Base-by-base conservation (phyloP, 1,140 invertebrate species). In the Alviniconcha marisindica region DNA sequence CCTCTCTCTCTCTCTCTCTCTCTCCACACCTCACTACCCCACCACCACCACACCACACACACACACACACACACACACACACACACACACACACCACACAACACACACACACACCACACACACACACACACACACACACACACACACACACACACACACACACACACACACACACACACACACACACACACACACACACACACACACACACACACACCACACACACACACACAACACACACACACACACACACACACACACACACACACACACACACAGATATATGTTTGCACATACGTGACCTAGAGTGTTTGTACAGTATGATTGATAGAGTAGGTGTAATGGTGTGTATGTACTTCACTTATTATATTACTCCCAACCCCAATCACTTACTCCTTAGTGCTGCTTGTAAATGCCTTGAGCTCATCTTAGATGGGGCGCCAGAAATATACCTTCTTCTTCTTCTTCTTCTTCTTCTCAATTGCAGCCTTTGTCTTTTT, bases 111-210 rank as follows among this genome's bases (percentile, higher is more conserved):
- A 36, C 63, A 14, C 44, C 18, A n/a, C 1, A 60, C 56, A 60
- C 5, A 56, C 54, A 56, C 3, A 56, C 5, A 21, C 2, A n/a
- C n/a, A 3, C 28, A 31, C 4, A 69, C 66, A 15, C 66, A 69
- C 66, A 69, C 66, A 69, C 66, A 69, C 66, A 33, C 66, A 69
- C 66, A 33, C 66, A 33, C 66, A 33, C 66, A 69, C 66, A 69
- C 66, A 69, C 66, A 69, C 66, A 69, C 66, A 42, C 63, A 69
- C 63, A 36, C 63, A 69, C 63, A 69, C 63, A 36, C 63, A 69
- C 28, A 36, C 63, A 69, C 28, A 69, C 63, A 69, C 28, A 36
- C 63, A 69, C 28, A 36, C 63, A 36, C 63, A 69, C 63, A 69
- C 31, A 36, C 63, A 69, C 63, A 36, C 63, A 69, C 63, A 36